These are phyloP conservation scores for Hyperoplus immaculatus DNA, from an alignment of 2,797 vertebrate genomes.

Conservation along the genomic window DNA sequence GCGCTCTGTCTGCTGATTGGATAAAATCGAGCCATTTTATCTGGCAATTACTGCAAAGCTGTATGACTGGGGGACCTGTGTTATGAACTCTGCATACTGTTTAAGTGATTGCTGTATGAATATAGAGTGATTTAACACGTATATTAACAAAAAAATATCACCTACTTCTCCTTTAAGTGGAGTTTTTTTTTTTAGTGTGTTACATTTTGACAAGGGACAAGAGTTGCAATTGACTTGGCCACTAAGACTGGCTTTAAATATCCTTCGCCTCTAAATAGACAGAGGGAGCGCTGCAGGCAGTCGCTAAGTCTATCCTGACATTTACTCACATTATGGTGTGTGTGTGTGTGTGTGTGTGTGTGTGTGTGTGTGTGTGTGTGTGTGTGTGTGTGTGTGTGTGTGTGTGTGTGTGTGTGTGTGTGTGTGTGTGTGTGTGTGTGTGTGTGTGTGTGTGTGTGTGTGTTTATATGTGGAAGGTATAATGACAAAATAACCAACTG, in stretches of 20 bases:
- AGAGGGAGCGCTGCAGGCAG: slow-evolving; percentile 45
- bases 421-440: neutral
- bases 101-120: too few relatives aligned
- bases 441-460: neutral
- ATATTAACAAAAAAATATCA: too few relatives aligned
- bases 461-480: slow-evolving; percentile 29
- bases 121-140: too few relatives aligned
- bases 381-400: neutral
- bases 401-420: neutral
- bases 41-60: too few relatives aligned
- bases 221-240: slow-evolving; percentile 7
- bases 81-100: too few relatives aligned
- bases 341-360: neutral
- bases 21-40: too few relatives aligned
- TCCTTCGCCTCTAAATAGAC: slow-evolving; percentile 23
- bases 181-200: neutral
- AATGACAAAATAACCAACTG: neutral
- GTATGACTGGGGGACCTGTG: too few relatives aligned
- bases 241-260: slow-evolving; percentile 42
- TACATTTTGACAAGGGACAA: slow-evolving; percentile 1
- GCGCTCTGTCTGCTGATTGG: too few relatives aligned
- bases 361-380: neutral
- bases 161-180: neutral
- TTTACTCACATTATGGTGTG: slow-evolving; percentile 1
- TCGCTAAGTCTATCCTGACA: slow-evolving; percentile 33